A percentile compares a stretch with the other conserved stretches of the same genome.
phyloP scores from a whole-genome alignment of 2,797 vertebrate genomes.

The Aselliscus stoliczkanus region DNA sequence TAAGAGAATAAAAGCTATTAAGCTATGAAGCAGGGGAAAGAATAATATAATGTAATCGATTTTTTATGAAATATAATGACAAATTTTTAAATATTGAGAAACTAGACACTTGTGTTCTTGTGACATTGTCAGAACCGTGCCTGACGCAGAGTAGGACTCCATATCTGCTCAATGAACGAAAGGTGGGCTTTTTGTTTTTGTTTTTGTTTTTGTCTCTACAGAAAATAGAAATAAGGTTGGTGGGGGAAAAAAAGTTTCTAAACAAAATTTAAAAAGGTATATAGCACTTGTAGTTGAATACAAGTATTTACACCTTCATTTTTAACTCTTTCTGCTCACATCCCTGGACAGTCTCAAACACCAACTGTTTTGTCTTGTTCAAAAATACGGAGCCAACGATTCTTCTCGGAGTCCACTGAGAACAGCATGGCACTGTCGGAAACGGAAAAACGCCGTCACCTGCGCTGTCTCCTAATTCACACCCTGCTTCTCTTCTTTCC shows the following conservation, averaged over 20 bases:
- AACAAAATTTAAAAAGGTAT: background rate
- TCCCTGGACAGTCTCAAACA: background rate
- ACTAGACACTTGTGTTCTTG: background rate
- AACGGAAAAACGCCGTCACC: background rate
- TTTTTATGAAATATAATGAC: background rate
- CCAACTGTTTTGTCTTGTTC: background rate
- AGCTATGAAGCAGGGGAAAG: background rate
- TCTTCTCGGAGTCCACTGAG: accelerated
- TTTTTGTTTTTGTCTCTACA: background rate
- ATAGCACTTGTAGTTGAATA: accelerated
- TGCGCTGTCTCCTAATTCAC: background rate
- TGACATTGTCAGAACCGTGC: background rate
- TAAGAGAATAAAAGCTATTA: background rate
- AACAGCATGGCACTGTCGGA: accelerated
- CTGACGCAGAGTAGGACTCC: background rate
- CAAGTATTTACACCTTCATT: background rate
- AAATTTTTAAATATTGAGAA: background rate
- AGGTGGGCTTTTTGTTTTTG: too few relatives aligned
- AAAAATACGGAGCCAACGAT: background rate
- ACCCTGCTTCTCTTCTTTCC: background rate
- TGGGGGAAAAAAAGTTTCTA: background rate
- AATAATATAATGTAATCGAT: background rate
- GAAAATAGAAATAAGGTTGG: background rate
- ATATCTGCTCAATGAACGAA: background rate
- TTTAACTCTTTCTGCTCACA: background rate